Percentiles rank a stretch among this genome's conserved stretches.
These are phyloP conservation scores for Peromyscus leucopus DNA, from an alignment of 2,113 vertebrate genomes.

Conservation along the genomic window DNA sequence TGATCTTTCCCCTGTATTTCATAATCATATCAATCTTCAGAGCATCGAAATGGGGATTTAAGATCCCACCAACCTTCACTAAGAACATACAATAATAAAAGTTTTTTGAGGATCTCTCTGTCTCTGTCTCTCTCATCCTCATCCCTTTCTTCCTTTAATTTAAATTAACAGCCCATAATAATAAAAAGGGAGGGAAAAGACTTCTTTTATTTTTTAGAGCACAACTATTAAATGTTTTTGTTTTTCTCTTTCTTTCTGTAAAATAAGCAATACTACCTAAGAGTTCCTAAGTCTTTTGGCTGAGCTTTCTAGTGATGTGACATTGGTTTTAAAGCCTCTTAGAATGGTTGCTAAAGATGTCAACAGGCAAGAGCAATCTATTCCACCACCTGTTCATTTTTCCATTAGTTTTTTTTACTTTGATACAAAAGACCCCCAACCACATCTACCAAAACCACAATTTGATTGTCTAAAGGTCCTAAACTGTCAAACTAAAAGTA, in stretches of 20 bases:
- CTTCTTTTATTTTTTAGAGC: not conserved
- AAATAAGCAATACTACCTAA: not conserved
- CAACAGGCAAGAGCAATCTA: not conserved
- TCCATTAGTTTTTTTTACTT: not conserved
- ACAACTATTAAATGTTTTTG: not conserved
- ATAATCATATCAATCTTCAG: not conserved
- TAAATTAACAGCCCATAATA: not conserved
- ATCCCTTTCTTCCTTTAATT: not conserved
- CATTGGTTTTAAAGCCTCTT: not conserved
- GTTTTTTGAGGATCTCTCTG: too few relatives aligned
- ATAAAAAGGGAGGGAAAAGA: accelerated
- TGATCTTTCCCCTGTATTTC: not conserved
- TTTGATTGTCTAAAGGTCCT: not conserved
- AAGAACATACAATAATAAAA: not conserved
- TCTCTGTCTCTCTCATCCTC: not conserved
- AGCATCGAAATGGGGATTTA: not conserved
- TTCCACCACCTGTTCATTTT: slow-evolving; percentile 1
- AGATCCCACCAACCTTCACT: not conserved
- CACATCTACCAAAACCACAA: not conserved
- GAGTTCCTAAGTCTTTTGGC: not conserved
- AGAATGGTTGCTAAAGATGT: not conserved
- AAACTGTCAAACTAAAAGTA: slow-evolving; percentile 17
- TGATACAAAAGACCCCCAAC: not conserved
- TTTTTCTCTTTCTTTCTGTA: not conserved
- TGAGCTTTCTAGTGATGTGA: not conserved